Conservation (phyloP, 2,113 vertebrate species). For the Merops nubicus region DNA sequence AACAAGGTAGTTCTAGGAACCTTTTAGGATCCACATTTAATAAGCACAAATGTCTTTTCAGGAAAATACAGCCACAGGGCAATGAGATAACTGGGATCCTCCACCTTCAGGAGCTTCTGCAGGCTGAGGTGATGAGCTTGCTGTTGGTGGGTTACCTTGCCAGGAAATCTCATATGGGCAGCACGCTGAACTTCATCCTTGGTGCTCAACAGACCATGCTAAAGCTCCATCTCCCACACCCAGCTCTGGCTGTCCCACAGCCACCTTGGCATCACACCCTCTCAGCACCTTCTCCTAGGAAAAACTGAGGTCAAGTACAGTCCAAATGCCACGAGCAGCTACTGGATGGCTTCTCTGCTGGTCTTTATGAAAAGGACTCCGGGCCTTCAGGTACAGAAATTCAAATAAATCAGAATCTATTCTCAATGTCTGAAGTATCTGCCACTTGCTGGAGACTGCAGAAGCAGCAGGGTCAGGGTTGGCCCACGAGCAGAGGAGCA, state of each 20-base stretch:
- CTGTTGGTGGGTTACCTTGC: background rate
- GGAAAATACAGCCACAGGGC: background rate
- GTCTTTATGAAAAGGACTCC: background rate
- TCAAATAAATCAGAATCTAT: background rate
- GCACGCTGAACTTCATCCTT: no score
- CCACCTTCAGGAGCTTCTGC: background rate
- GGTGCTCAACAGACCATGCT: background rate
- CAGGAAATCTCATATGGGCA: background rate
- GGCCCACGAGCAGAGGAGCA: background rate
- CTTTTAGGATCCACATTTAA: background rate
- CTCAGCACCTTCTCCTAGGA: background rate
- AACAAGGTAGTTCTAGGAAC: background rate
- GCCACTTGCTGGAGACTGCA: background rate
- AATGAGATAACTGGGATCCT: background rate
- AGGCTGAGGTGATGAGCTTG: background rate
- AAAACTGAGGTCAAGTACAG: accelerated
- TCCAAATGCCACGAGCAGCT: background rate
- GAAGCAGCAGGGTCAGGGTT: background rate
- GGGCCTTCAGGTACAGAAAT: background rate
- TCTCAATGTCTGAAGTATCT: background rate
- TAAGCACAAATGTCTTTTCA: background rate
- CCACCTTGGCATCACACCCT: background rate
- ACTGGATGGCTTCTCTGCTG: background rate
- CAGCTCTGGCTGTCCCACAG: accelerated
- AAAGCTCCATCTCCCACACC: background rate